These are phyloP conservation scores for Pelochelys cantorii DNA, from an alignment of 2,797 vertebrate species.

Conservation along the genomic window DNA sequence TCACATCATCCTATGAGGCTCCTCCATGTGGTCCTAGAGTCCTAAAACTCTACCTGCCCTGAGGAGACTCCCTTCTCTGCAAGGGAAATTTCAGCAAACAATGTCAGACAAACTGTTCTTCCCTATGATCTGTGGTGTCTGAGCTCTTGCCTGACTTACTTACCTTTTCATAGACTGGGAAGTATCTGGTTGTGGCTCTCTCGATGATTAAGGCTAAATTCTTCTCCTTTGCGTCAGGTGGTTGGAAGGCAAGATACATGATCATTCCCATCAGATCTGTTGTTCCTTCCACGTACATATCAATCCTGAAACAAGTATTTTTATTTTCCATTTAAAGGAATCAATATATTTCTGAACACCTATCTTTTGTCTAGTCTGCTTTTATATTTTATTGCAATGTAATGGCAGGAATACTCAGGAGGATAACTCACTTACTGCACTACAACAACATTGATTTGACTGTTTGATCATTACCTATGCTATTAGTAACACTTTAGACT, in stretches of 20 bases:
- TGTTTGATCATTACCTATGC: neutral
- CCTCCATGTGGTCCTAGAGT: neutral
- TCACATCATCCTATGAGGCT: neutral
- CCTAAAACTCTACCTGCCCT: neutral
- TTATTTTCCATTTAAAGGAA: neutral
- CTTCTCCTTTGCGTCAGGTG: conserved; percentile 67
- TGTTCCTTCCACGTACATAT: conserved; percentile 90
- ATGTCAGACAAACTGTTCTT: neutral
- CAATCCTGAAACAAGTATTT: conserved; percentile 83
- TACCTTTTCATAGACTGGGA: conserved; percentile 92
- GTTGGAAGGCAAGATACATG: conserved; percentile 74
- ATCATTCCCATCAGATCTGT: conserved; percentile 87
- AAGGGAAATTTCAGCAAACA: fast-evolving
- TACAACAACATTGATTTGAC: neutral
- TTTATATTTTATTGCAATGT: conserved; percentile 20
- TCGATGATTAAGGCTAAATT: conserved; percentile 80
- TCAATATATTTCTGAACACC: neutral
- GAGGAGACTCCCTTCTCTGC: neutral
- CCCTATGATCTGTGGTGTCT: neutral
- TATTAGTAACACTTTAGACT: neutral
- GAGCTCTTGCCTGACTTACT: neutral
- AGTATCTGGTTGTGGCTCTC: conserved; percentile 84
- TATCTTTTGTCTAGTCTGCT: neutral
- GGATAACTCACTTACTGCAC: neutral
- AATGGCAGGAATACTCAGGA: neutral